Conservation (phyloP, 2,888 invertebrate genomes). For the Lasioglossum zephyrum region DNA sequence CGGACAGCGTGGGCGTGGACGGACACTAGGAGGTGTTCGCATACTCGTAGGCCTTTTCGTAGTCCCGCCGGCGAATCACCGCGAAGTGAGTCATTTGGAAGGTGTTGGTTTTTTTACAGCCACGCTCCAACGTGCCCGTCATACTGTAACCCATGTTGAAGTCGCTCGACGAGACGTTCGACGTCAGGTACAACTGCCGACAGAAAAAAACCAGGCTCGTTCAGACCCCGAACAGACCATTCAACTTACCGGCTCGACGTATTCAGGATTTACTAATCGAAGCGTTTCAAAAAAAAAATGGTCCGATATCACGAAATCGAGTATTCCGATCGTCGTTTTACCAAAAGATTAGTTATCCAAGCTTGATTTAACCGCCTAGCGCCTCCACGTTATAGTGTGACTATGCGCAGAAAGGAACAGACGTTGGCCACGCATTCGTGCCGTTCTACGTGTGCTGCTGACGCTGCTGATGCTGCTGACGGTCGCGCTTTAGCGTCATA, state of each 20-base stretch:
- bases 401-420: neutral
- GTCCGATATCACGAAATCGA: neutral
- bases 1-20: conserved; percentile 83
- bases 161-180: conserved; percentile 93
- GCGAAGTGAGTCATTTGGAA: conserved; percentile 95
- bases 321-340: neutral
- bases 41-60: conserved; percentile 86
- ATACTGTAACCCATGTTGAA: conserved; percentile 96
- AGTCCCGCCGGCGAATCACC: conserved; percentile 92
- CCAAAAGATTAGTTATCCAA: neutral
- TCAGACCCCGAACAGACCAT: neutral
- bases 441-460: conserved; percentile 14
- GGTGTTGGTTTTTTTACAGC: conserved; percentile 90
- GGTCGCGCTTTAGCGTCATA: conserved; percentile 53
- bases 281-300: neutral
- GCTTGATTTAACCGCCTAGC: neutral
- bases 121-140: conserved; percentile 93
- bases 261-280: neutral
- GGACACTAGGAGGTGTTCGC: conserved; percentile 83
- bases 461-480: conserved; percentile 34
- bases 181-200: conserved; percentile 90
- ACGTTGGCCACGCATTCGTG: neutral
- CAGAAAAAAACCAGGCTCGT: conserved; percentile 43
- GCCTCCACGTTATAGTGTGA: neutral
- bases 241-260: neutral